Percentiles rank a stretch among this genome's conserved stretches.
Conservation (phyloP, 2,113 vertebrate genomes). For the Hypomesus transpacificus region DNA sequence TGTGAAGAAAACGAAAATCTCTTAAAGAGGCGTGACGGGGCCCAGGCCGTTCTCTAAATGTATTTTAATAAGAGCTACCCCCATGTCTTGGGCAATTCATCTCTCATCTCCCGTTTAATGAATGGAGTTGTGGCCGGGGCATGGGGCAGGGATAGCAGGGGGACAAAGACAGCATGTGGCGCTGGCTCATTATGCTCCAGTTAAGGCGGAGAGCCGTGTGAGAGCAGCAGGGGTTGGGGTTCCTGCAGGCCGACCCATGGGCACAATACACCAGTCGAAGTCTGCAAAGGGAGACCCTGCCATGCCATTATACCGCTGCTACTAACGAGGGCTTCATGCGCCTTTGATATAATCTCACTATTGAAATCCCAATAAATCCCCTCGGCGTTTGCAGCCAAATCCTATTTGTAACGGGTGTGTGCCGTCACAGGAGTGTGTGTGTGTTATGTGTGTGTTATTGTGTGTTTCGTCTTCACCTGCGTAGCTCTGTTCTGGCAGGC, state of each 20-base stretch:
- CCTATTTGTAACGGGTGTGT: conserved; percentile 83
- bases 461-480: conserved; percentile 70
- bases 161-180: conserved; percentile 85
- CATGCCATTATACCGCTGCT: conserved; percentile 83
- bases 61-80: conserved; percentile 82
- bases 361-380: conserved; percentile 93
- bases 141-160: conserved; percentile 73
- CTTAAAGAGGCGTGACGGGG: conserved; percentile 86
- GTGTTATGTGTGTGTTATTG: conserved; percentile 16
- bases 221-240: conserved; percentile 83
- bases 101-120: conserved; percentile 81
- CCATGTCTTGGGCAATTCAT: conserved; percentile 84
- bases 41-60: conserved; percentile 81
- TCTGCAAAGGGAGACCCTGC: conserved; percentile 76
- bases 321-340: conserved; percentile 94
- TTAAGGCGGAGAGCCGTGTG: conserved; percentile 80
- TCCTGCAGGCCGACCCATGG: conserved; percentile 80
- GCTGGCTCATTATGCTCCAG: conserved; percentile 92
- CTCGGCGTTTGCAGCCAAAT: conserved; percentile 87
- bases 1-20: conserved; percentile 73
- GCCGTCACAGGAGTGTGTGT: conserved; percentile 19
- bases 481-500: conserved; percentile 66
- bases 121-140: conserved; percentile 83
- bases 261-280: conserved; percentile 82
- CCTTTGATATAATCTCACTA: conserved; percentile 95